These are phyloP conservation scores for Phaethon lepturus DNA, from an alignment of 2,113 vertebrate genomes.

Conservation along the genomic window DNA sequence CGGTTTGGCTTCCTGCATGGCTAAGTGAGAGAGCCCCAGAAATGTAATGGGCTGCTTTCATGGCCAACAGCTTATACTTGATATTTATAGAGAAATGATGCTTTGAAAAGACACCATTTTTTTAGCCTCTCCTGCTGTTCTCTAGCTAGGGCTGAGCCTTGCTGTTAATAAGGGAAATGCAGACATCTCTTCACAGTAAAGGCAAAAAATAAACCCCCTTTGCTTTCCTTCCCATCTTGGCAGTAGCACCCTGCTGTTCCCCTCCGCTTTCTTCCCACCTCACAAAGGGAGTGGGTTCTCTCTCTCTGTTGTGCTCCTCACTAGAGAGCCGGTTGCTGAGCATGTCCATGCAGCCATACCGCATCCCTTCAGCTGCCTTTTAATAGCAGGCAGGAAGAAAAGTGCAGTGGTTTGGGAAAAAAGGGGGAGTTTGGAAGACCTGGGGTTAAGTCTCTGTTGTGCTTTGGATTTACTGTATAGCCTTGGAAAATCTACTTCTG, in stretches of 20 bases:
- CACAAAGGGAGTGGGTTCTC: slow-evolving; percentile 17
- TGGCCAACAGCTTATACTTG: not conserved
- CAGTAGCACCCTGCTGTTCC: slow-evolving; percentile 47
- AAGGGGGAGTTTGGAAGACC: not conserved
- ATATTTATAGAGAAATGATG: slow-evolving; percentile 21
- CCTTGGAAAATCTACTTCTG: not conserved
- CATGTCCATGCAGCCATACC: not conserved
- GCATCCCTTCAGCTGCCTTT: not conserved
- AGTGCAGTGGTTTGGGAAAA: not conserved
- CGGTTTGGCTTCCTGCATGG: not conserved
- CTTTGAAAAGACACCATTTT: slow-evolving; percentile 23
- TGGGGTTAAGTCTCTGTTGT: not conserved
- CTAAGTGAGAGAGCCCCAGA: not conserved
- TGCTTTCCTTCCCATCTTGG: slow-evolving; percentile 26
- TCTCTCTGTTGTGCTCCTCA: not conserved
- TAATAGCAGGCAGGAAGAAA: not conserved
- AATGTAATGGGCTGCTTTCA: not conserved
- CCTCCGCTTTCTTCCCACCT: not conserved
- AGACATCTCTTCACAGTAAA: slow-evolving; percentile 34
- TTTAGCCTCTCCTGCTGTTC: slow-evolving; percentile 44
- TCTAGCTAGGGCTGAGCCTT: slow-evolving; percentile 22
- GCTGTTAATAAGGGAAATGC: slow-evolving; percentile 36
- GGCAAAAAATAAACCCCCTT: slow-evolving; percentile 15
- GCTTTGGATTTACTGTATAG: not conserved
- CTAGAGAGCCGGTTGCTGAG: not conserved